Percentiles rank a stretch among this genome's conserved stretches.
phyloP scores from a whole-genome alignment of 2,113 vertebrate genomes.

The Neotragus pygmaeus region DNA sequence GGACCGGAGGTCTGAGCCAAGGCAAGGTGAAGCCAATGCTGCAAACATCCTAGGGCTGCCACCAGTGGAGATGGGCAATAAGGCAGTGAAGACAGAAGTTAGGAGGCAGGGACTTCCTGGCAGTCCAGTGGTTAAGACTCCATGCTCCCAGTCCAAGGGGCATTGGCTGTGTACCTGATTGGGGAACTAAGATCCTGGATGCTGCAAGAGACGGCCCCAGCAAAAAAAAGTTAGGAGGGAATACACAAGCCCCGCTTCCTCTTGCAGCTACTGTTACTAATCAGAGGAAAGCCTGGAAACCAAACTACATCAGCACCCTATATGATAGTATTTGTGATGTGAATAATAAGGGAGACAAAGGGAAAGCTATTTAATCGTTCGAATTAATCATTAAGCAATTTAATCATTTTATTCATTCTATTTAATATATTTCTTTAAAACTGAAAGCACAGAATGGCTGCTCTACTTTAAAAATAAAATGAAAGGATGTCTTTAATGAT shows the following conservation, averaged over 20 bases:
- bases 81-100: background rate
- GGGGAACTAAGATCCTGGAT: background rate
- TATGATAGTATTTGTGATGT: background rate
- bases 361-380: background rate
- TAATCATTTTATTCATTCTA: background rate
- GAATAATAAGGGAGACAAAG: background rate
- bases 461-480: conserved; percentile 34
- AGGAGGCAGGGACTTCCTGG: background rate
- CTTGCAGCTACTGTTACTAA: background rate
- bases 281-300: background rate
- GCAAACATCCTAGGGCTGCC: background rate
- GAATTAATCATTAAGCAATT: background rate
- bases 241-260: background rate
- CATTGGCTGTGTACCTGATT: background rate
- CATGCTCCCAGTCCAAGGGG: background rate
- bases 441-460: background rate
- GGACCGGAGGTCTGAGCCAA: background rate
- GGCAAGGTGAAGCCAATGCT: background rate
- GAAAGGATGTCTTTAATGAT: background rate
- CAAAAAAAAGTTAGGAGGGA: background rate
- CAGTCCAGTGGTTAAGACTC: background rate
- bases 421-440: background rate
- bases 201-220: background rate
- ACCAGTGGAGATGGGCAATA: background rate
- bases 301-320: background rate